Conservation (phyloP, 2,888 invertebrate species). For the Cephus sareptanus region DNA sequence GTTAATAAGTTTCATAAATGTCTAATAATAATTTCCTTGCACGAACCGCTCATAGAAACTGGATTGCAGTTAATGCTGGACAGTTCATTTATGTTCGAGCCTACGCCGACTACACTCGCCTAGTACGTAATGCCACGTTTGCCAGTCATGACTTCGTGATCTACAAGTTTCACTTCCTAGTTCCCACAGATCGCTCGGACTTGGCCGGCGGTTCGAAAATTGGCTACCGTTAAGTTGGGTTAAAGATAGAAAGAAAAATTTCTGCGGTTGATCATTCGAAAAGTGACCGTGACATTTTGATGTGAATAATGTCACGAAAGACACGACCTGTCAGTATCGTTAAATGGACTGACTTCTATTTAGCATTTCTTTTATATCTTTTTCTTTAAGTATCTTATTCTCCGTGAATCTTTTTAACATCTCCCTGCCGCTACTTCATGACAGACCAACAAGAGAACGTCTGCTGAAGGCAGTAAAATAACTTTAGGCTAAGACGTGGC, state of each 20-base stretch:
- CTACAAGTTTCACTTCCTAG: conserved; percentile 39
- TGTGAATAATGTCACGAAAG: neutral
- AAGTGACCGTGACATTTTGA: neutral
- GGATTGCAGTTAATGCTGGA: conserved; percentile 30
- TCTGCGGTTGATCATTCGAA: neutral
- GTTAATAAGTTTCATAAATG: conserved; percentile 12
- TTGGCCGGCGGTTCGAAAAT: neutral
- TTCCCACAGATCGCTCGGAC: conserved; percentile 30
- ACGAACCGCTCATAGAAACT: conserved; percentile 14
- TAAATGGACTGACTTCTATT: neutral
- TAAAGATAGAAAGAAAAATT: neutral
- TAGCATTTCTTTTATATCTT: neutral
- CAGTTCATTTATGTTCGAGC: conserved; percentile 32
- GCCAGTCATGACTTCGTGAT: conserved; percentile 35
- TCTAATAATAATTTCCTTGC: neutral
- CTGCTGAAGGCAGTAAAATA: neutral
- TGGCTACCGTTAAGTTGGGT: neutral
- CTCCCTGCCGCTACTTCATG: conserved; percentile 8
- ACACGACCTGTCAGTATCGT: neutral
- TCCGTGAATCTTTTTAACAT: neutral
- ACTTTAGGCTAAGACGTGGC: conserved; percentile 5
- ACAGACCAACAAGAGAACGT: conserved; percentile 9
- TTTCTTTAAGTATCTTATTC: neutral
- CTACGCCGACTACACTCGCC: conserved; percentile 13
- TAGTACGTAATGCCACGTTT: conserved; percentile 24